Conservation (phyloP, 2,113 vertebrate species). For the Hepsetus odoe region DNA sequence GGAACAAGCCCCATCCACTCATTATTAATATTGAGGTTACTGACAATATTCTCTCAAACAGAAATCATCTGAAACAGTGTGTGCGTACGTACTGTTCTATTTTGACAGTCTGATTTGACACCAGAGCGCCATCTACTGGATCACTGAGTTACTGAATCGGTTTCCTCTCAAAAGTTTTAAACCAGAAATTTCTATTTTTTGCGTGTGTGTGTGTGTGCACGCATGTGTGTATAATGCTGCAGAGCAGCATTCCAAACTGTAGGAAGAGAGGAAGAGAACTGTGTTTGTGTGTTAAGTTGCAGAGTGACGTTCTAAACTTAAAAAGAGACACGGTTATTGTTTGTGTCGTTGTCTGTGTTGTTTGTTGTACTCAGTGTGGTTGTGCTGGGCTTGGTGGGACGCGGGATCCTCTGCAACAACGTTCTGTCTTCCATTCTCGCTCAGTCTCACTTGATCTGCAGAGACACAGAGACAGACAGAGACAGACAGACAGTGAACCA, state of each 20-base stretch:
- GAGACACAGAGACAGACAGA: neutral
- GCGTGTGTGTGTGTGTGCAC: too few species aligned
- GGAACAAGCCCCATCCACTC: too few species aligned
- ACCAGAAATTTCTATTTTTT: too few species aligned
- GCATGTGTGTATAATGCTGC: neutral
- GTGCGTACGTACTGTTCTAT: too few species aligned
- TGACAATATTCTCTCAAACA: too few species aligned
- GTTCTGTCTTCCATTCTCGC: conserved; percentile 53
- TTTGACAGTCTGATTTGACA: too few species aligned
- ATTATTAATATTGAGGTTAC: too few species aligned
- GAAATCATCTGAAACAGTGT: too few species aligned
- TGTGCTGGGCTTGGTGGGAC: conserved; percentile 38
- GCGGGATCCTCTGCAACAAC: conserved; percentile 53
- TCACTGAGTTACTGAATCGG: too few species aligned
- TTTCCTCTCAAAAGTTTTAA: too few species aligned
- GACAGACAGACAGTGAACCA: neutral
- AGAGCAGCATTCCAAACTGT: neutral
- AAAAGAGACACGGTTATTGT: neutral
- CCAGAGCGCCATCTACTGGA: too few species aligned
- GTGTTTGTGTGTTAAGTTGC: neutral
- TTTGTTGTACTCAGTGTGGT: conserved; percentile 52
- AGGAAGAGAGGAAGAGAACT: neutral
- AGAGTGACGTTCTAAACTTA: too few species aligned
- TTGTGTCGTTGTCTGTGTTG: neutral
- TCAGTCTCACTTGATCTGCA: conserved; percentile 15